These are phyloP conservation scores for Drosophila mimica DNA, from an alignment of 2,888 invertebrate species.

Conservation along the genomic window DNA sequence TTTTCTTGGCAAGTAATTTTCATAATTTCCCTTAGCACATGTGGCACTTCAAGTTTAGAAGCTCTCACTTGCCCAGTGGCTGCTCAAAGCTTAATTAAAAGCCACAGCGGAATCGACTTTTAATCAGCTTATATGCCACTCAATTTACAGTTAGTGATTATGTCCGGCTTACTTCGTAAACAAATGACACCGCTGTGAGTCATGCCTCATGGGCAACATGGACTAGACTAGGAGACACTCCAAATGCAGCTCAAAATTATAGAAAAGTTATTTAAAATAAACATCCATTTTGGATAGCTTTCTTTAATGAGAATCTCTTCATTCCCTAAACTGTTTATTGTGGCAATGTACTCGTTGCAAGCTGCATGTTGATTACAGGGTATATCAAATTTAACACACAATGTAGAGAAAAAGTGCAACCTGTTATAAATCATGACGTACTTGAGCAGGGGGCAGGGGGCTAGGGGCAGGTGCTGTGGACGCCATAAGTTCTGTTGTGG, in stretches of 20 bases:
- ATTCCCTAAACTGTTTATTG: background rate
- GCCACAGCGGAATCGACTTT: slow-evolving; percentile 49
- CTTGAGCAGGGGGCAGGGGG: background rate
- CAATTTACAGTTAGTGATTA: slow-evolving; percentile 64
- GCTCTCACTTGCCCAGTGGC: slow-evolving; percentile 8
- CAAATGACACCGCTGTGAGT: slow-evolving; percentile 20
- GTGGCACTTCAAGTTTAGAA: slow-evolving; percentile 6
- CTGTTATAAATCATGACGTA: slow-evolving; percentile 51
- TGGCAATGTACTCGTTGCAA: background rate
- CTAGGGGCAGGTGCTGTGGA: background rate
- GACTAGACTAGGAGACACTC: background rate
- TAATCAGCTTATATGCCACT: slow-evolving; percentile 71
- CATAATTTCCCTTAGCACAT: slow-evolving; percentile 14
- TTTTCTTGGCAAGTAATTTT: slow-evolving; percentile 18
- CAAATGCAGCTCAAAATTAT: background rate
- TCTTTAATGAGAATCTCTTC: background rate
- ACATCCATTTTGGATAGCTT: background rate
- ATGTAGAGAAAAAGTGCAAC: slow-evolving; percentile 28
- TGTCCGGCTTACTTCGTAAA: slow-evolving; percentile 41
- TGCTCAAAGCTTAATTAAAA: slow-evolving; percentile 43
- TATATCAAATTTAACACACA: slow-evolving; percentile 24
- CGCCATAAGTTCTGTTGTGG: background rate
- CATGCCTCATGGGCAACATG: background rate
- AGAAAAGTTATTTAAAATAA: background rate
- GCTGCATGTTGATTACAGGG: slow-evolving; percentile 1